phyloP scores from a whole-genome alignment of 2,113 vertebrate genomes.

The Lycaon pictus region DNA sequence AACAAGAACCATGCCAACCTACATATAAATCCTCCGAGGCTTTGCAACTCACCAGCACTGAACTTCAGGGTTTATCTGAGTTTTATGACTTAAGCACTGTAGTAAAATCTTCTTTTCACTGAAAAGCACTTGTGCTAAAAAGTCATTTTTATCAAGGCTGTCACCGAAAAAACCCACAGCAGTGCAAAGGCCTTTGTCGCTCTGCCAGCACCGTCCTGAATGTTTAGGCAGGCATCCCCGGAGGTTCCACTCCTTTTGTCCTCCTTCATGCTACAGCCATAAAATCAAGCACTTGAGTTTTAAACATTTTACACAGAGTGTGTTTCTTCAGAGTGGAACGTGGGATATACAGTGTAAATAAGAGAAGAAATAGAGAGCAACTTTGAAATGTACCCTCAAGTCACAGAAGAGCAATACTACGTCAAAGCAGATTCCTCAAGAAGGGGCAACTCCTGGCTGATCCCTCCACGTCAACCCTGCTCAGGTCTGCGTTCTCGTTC shows the following conservation, averaged over 20 bases:
- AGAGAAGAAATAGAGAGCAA: background rate
- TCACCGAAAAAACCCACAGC: constrained; percentile 26
- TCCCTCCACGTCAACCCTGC: background rate
- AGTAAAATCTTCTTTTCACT: constrained; percentile 37
- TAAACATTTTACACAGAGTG: background rate
- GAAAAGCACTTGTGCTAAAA: constrained; percentile 28
- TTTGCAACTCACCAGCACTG: background rate
- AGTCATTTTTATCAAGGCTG: constrained; percentile 58
- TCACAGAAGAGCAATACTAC: background rate
- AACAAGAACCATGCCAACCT: background rate
- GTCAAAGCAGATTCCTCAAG: background rate
- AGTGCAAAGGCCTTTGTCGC: constrained; percentile 17
- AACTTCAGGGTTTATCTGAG: background rate
- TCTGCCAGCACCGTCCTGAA: constrained; percentile 49
- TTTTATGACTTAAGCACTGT: background rate
- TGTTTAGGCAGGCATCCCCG: constrained; percentile 81
- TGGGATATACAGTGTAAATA: background rate
- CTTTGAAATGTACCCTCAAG: background rate
- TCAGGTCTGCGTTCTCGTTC: background rate
- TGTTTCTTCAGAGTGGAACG: constrained; percentile 18
- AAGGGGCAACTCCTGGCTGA: background rate
- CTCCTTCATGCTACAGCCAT: constrained; percentile 81
- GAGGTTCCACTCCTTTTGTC: constrained; percentile 79
- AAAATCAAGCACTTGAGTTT: constrained; percentile 82
- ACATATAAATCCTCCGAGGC: background rate